Conservation (phyloP, 2,797 vertebrate species). For the Holocentrus rufus region DNA sequence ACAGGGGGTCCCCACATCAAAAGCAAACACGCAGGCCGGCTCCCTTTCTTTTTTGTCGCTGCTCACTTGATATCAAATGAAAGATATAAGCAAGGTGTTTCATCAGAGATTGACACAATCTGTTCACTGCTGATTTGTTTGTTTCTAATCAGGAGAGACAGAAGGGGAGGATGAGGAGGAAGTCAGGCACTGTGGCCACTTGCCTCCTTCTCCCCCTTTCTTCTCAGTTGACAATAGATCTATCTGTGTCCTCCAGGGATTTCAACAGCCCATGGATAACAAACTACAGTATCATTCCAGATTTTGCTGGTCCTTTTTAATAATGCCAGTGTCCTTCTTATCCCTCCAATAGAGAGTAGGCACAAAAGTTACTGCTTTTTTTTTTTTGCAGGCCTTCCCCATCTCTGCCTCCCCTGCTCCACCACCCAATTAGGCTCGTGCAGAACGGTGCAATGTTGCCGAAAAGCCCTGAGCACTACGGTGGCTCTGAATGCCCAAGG, state of each 20-base stretch:
- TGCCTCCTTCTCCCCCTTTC: background rate
- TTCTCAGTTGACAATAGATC: slow-evolving; percentile 16
- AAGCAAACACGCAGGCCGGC: slow-evolving; percentile 44
- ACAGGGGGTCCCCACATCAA: slow-evolving; percentile 50
- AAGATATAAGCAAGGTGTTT: slow-evolving; percentile 36
- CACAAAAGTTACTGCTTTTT: slow-evolving; percentile 46
- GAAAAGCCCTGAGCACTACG: slow-evolving; percentile 67
- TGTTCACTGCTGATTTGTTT: slow-evolving; percentile 52
- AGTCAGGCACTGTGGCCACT: slow-evolving; percentile 20
- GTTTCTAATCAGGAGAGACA: slow-evolving; percentile 43
- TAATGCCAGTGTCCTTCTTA: slow-evolving; percentile 33
- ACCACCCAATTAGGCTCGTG: slow-evolving; percentile 73
- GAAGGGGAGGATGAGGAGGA: slow-evolving; percentile 8
- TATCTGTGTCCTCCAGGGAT: background rate
- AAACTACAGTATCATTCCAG: slow-evolving; percentile 3
- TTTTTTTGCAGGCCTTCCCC: slow-evolving; percentile 1
- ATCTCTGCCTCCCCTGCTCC: slow-evolving; percentile 49
- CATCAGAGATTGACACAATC: slow-evolving; percentile 51
- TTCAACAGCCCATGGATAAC: background rate
- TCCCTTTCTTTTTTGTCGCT: slow-evolving; percentile 30
- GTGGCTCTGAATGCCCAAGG: slow-evolving; percentile 80
- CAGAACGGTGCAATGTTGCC: slow-evolving; percentile 65
- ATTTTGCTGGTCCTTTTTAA: slow-evolving; percentile 21
- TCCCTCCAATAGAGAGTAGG: slow-evolving; percentile 30
- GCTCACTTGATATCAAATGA: slow-evolving; percentile 60